These are phyloP conservation scores for Tetraneura akinire DNA, from an alignment of 1,140 invertebrate genomes.

Conservation along the genomic window DNA sequence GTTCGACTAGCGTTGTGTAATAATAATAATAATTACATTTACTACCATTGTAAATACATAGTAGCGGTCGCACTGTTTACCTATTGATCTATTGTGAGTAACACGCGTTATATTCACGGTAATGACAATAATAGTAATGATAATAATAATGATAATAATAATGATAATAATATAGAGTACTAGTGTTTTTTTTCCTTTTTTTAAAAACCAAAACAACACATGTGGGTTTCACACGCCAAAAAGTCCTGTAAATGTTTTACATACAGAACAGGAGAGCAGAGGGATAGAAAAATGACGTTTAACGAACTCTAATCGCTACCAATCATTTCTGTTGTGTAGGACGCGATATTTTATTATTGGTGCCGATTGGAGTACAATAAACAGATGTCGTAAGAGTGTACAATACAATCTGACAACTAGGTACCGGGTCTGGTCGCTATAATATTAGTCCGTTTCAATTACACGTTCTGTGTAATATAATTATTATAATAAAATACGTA, in stretches of 20 bases:
- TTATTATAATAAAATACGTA: neutral
- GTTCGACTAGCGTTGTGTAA: too few relatives aligned
- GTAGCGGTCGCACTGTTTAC: neutral
- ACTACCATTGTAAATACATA: too few relatives aligned
- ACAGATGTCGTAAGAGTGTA: too few relatives aligned
- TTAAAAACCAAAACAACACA: neutral
- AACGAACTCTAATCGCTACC: slow-evolving; percentile 1
- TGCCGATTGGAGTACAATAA: slow-evolving; percentile 30
- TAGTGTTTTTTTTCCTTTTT: too few relatives aligned
- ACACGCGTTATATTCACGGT: too few relatives aligned
- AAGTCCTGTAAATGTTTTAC: neutral
- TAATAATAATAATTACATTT: too few relatives aligned
- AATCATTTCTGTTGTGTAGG: neutral
- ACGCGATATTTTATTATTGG: neutral
- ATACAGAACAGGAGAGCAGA: too few relatives aligned
- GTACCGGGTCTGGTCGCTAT: neutral
- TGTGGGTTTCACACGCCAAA: slow-evolving; percentile 15
- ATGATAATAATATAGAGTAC: too few relatives aligned
- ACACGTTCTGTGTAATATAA: neutral
- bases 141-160: too few relatives aligned
- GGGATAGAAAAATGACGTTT: neutral
- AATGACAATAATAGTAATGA: too few relatives aligned
- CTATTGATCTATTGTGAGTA: neutral
- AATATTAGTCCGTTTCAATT: too few relatives aligned
- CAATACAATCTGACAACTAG: neutral